A percentile compares a stretch with the other conserved stretches of the same genome.
Evolutionary conservation across 92 coral and sea anemone species (phyloP).

Genomic region (Porites rus): DNA sequence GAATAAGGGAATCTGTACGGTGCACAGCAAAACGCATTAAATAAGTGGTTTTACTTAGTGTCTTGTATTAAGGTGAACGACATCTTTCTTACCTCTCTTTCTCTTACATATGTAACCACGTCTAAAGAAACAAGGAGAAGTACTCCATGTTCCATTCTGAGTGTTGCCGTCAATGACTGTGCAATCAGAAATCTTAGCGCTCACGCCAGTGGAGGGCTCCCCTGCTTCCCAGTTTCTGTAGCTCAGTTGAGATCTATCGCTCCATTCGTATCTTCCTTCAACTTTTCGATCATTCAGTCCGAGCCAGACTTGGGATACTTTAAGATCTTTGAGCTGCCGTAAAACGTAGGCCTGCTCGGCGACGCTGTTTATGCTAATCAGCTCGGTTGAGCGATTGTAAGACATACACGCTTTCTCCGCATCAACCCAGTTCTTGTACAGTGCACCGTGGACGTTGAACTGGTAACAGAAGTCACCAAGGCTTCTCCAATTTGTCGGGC

Average conservation of each 20-base stretch:
- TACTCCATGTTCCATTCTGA: constrained; percentile 91
- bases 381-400: constrained; percentile 63
- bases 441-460: constrained; percentile 82
- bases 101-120: constrained; percentile 81
- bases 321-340: constrained; percentile 59
- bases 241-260: constrained; percentile 66
- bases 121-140: constrained; percentile 43
- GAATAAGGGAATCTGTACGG: no score
- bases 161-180: constrained; percentile 42
- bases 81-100: constrained; percentile 72
- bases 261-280: constrained; percentile 86
- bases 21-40: no score
- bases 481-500: constrained; percentile 89
- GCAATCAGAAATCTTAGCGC: constrained; percentile 51
- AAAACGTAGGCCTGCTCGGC: constrained; percentile 78
- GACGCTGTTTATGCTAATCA: constrained; percentile 70
- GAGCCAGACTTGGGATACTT: constrained; percentile 76
- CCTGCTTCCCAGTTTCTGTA: constrained; percentile 80
- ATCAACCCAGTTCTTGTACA: constrained; percentile 67
- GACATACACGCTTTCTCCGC: constrained; percentile 80
- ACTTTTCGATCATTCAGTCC: constrained; percentile 83
- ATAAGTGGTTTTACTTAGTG: no score
- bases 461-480: constrained; percentile 89
- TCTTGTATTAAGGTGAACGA: no score
- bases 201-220: constrained; percentile 54